Conservation (phyloP, 2,888 invertebrate genomes). For the Tipula confusa region DNA sequence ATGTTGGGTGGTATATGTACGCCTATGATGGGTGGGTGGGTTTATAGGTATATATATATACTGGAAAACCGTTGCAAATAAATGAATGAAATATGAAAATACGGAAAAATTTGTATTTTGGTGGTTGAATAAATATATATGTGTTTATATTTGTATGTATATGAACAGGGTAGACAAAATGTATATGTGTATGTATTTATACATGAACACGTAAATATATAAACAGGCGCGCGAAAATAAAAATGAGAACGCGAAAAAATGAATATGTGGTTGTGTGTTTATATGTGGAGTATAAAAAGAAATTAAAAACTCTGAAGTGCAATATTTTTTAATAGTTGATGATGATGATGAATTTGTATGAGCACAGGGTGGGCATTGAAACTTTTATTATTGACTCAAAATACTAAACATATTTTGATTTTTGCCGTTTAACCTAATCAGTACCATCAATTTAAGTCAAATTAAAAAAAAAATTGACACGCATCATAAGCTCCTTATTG, state of each 20-base stretch:
- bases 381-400: background rate
- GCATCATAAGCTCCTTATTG: no score
- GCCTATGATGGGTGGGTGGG: background rate
- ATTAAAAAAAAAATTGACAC: no score
- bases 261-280: no score
- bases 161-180: background rate
- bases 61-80: background rate
- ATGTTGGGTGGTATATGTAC: background rate
- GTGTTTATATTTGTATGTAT: no score
- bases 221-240: background rate
- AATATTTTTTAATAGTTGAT: background rate
- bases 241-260: background rate
- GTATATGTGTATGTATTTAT: background rate
- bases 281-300: background rate
- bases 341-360: background rate
- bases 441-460: no score
- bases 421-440: no score
- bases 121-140: background rate
- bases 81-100: background rate
- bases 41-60: background rate
- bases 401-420: no score
- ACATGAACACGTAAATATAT: background rate
- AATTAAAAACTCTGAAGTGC: conserved; percentile 20
- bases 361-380: background rate
- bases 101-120: background rate